Evolutionary conservation across 1,140 invertebrate species (phyloP), one percentile per base, ranked within the genome.

Genomic region (Cotesia chilonis): DNA sequence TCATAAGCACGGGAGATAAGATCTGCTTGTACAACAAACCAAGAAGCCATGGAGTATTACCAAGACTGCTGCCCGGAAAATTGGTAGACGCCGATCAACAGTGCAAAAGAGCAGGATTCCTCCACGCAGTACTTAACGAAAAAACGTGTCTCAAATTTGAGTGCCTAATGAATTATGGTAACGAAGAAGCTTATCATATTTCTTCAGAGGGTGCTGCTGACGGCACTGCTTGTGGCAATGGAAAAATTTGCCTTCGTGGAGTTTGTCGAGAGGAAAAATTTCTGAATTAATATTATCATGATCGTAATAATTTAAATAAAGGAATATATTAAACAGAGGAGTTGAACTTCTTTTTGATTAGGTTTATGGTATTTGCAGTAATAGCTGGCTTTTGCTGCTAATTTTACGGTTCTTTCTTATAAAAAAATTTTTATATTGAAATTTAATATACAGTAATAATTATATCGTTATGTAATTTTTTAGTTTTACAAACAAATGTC

Each of bases 11-110:
- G 38, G 4, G 7, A 17, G 12, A 28, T 35, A n/a, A 14, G 6
- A 59, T 0, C 7, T 69, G 68, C 10, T 55, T 69, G 1, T 57
- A 69, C 17, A 69, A 69, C 14, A 60, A 60, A 41, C 68, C 68
- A 10, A 69, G 12, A 20, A n/a, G 17, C 6, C 38, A 10, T 9
- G 47, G 4, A 12, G 14, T 9, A 4, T 7, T 69, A 36, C 68
- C 54, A 12, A 14, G 54, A 59, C 60, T 60, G 4, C 4, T 60
- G 9, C 68, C 68, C 1, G 68, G 68, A 9, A 69, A 69, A 59
- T 47, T 59, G 4, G 1, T 69, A 36, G 55, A 60, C 41, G 68
- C 55, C 10, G 36, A 69, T 38, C 37, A 14, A 12, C 68, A 69
- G 37, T 69, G 68, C 20, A 47, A 5, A 36, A 69, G 7, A 47